phyloP scores from a whole-genome alignment of 2,113 vertebrate genomes.

The Isichthys henryi region DNA sequence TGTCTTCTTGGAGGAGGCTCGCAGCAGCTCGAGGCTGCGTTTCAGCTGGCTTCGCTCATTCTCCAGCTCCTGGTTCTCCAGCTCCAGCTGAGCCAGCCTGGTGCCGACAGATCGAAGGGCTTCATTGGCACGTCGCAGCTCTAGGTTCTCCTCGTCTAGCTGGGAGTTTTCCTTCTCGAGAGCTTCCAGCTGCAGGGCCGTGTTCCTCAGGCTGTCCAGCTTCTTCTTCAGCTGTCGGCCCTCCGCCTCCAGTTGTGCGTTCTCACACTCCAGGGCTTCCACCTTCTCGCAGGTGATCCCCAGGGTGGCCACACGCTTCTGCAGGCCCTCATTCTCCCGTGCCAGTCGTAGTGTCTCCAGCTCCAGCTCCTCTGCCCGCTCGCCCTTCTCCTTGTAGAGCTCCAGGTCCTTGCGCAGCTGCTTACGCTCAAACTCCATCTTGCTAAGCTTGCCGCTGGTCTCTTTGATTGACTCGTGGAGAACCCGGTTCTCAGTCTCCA shows the following conservation, averaged over 20 bases:
- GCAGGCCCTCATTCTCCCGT: constrained; percentile 83
- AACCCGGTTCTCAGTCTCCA: constrained; percentile 91
- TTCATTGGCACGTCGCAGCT: constrained; percentile 77
- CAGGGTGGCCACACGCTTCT: constrained; percentile 83
- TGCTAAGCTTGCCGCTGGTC: constrained; percentile 85
- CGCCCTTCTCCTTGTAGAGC: constrained; percentile 83
- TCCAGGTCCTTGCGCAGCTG: constrained; percentile 86
- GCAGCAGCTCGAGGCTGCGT: constrained; percentile 84
- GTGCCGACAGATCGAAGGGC: constrained; percentile 72
- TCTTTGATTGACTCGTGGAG: constrained; percentile 95
- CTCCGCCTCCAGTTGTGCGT: constrained; percentile 79
- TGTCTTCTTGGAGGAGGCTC: constrained; percentile 85
- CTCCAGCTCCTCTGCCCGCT: constrained; percentile 85
- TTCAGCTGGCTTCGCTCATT: constrained; percentile 83
- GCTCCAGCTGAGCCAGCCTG: constrained; percentile 80
- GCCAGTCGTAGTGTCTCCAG: constrained; percentile 73
- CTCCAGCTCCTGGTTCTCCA: constrained; percentile 90
- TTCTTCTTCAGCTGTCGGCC: constrained; percentile 86
- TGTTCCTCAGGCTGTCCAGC: constrained; percentile 78
- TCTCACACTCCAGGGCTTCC: constrained; percentile 84
- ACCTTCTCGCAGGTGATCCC: constrained; percentile 91
- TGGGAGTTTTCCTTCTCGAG: constrained; percentile 89
- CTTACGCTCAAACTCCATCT: constrained; percentile 87
- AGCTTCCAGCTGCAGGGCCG: constrained; percentile 81
- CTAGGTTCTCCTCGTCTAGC: constrained; percentile 88